A percentile compares a stretch with the other conserved stretches of the same genome.
Evolutionary conservation across 92 coral and sea anemone species (phyloP).

Genomic region (Epizoanthus fatuus): DNA sequence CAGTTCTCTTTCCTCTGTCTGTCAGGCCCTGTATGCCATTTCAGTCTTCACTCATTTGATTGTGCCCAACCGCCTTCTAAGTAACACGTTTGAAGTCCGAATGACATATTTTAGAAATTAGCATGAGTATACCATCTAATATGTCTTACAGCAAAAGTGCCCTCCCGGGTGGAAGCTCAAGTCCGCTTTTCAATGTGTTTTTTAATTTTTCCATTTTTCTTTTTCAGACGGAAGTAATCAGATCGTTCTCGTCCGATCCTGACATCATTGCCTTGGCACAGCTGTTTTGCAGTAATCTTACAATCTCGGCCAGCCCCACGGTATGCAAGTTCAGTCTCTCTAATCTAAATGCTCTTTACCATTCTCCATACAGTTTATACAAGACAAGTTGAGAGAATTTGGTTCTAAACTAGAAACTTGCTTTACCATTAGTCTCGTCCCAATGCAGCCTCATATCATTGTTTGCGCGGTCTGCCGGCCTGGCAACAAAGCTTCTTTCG

Average conservation of each 20-base stretch:
- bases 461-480: too few species aligned
- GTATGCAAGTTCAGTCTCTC: slow-evolving; percentile 28
- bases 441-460: too few species aligned
- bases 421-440: too few species aligned
- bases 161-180: too few species aligned
- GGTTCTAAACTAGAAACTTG: too few species aligned
- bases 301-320: slow-evolving; percentile 44
- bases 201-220: slow-evolving; percentile 5
- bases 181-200: too few species aligned
- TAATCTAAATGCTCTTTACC: background rate
- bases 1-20: too few species aligned
- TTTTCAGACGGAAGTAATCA: slow-evolving; percentile 87
- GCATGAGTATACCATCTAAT: background rate
- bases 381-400: background rate
- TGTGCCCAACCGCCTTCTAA: too few species aligned
- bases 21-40: background rate
- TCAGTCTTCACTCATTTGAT: background rate
- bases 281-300: slow-evolving; percentile 79
- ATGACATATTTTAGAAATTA: background rate
- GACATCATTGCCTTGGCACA: slow-evolving; percentile 89
- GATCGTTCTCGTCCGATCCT: slow-evolving; percentile 95
- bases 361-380: background rate
- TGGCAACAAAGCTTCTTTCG: too few species aligned
- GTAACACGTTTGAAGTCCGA: too few species aligned
- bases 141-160: too few species aligned